Conservation (phyloP, 2,888 invertebrate genomes). For the Graphium colonna region DNA sequence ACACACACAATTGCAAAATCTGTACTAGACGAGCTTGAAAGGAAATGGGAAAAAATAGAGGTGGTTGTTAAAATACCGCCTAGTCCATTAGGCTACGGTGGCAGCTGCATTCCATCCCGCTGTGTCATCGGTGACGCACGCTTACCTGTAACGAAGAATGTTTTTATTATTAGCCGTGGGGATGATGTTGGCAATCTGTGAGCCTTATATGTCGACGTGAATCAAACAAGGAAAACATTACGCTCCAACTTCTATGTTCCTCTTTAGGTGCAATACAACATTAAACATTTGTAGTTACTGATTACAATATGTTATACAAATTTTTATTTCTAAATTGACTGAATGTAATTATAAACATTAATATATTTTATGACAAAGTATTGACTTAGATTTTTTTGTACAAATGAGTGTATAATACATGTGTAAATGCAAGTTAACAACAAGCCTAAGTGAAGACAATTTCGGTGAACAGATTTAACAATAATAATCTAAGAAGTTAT, state of each 20-base stretch:
- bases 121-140: constrained; percentile 61
- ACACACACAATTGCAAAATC: too few relatives aligned
- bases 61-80: constrained; percentile 32
- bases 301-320: background rate
- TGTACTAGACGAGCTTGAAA: too few relatives aligned
- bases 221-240: constrained; percentile 18
- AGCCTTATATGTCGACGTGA: constrained; percentile 19
- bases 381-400: background rate
- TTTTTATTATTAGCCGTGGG: constrained; percentile 27
- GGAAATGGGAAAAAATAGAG: constrained; percentile 20
- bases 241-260: background rate
- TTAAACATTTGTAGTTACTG: background rate
- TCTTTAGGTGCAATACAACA: too few relatives aligned
- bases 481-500: too few relatives aligned
- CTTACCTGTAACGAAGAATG: constrained; percentile 71
- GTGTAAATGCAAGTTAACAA: too few relatives aligned
- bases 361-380: too few relatives aligned
- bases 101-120: constrained; percentile 50
- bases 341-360: too few relatives aligned
- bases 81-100: constrained; percentile 35
- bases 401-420: background rate
- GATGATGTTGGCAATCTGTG: background rate
- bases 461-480: too few relatives aligned
- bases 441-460: too few relatives aligned
- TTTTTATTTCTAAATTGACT: too few relatives aligned